These are phyloP conservation scores for Onthophagus sagittarius DNA, from an alignment of 2,888 invertebrate genomes.

Conservation along the genomic window DNA sequence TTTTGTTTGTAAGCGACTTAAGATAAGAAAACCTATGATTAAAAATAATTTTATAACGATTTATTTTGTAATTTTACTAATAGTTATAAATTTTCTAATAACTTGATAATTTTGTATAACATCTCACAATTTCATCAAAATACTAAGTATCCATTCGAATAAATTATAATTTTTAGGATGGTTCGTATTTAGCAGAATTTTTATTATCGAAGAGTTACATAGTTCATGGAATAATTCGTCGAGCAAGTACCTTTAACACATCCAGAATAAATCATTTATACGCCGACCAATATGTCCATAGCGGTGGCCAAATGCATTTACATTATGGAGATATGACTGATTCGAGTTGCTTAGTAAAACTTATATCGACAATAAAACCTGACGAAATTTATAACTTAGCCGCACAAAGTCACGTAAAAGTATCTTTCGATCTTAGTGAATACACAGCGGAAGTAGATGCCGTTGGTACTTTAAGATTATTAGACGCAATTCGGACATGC, in stretches of 20 bases:
- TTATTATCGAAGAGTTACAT: slow-evolving; percentile 88
- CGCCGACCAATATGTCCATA: slow-evolving; percentile 83
- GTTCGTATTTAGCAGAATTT: slow-evolving; percentile 94
- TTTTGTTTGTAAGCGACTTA: background rate
- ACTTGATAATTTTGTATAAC: background rate
- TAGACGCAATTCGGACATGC: slow-evolving; percentile 90
- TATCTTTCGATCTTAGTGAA: slow-evolving; percentile 94
- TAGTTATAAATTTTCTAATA: background rate
- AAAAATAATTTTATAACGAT: too few relatives aligned
- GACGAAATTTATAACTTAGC: slow-evolving; percentile 97
- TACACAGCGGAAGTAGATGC: slow-evolving; percentile 98
- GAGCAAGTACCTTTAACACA: slow-evolving; percentile 96
- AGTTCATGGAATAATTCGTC: slow-evolving; percentile 92
- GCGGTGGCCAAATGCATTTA: slow-evolving; percentile 83
- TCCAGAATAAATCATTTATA: slow-evolving; percentile 94
- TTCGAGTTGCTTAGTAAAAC: slow-evolving; percentile 88
- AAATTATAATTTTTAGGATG: slow-evolving; percentile 67
- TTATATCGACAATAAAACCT: slow-evolving; percentile 73
- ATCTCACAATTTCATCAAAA: background rate
- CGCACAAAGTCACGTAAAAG: slow-evolving; percentile 97
- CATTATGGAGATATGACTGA: slow-evolving; percentile 99
- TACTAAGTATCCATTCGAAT: background rate
- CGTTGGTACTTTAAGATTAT: slow-evolving; percentile 83
- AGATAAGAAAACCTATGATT: too few relatives aligned
- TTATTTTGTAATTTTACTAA: background rate